Conservation (phyloP, 2,113 vertebrate genomes). For the Trichechus manatus region DNA sequence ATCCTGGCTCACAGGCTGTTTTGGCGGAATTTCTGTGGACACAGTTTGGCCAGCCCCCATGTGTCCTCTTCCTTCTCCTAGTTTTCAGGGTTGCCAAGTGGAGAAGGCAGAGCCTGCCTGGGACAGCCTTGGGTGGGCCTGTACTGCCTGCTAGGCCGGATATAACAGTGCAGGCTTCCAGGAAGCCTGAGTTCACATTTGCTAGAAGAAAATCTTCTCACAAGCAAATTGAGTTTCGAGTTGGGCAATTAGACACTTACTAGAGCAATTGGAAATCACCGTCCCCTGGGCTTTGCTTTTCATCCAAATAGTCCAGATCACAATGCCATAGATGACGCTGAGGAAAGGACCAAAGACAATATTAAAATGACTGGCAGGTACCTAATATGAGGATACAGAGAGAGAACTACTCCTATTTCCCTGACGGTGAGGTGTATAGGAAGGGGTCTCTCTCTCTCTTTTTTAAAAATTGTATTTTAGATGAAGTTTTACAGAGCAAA, state of each 20-base stretch:
- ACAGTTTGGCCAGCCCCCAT: not conserved
- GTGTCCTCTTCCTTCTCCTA: not conserved
- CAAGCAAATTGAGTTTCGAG: not conserved
- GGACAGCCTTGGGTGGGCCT: not conserved
- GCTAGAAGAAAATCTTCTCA: not conserved
- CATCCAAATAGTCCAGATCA: slow-evolving; percentile 90
- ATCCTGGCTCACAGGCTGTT: not conserved
- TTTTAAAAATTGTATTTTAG: too few species aligned
- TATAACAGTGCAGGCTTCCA: not conserved
- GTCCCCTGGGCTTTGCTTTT: slow-evolving; percentile 88
- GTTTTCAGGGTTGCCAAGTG: not conserved
- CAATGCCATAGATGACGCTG: slow-evolving; percentile 88
- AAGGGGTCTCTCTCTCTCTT: not conserved
- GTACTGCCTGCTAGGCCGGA: not conserved
- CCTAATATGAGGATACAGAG: not conserved
- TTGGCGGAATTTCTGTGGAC: not conserved
- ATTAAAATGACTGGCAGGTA: not conserved
- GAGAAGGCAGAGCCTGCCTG: not conserved
- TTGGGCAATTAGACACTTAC: slow-evolving; percentile 81
- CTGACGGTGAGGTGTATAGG: accelerated
- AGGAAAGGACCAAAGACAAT: not conserved
- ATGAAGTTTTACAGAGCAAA: too few species aligned
- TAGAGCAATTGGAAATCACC: slow-evolving; percentile 86
- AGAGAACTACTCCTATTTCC: too few species aligned
- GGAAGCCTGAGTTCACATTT: not conserved